phyloP scores from a whole-genome alignment of 37 sponge, comb jelly and placozoan species.

The Chondrosia reniformis region DNA sequence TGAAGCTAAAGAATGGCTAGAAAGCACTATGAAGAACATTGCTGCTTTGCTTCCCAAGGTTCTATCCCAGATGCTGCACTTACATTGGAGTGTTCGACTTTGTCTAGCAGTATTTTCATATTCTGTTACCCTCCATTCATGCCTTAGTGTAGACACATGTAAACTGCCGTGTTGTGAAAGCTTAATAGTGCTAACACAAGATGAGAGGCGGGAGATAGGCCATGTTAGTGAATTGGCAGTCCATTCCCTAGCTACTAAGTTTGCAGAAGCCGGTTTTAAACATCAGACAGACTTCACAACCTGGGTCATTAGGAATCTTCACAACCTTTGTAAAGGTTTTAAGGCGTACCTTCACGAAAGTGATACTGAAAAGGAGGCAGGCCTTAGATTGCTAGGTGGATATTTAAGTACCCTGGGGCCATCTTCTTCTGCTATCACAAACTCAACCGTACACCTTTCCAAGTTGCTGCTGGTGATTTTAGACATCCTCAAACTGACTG shows the following conservation, averaged over 20 bases:
- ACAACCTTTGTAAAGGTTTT: constrained; percentile 9
- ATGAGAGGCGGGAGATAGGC: constrained; percentile 1
- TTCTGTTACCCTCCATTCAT: constrained; percentile 36
- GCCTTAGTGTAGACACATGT: not conserved
- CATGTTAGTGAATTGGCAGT: not conserved
- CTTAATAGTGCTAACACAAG: constrained; percentile 38
- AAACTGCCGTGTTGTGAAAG: constrained; percentile 33
- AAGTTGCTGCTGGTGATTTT: constrained; percentile 43
- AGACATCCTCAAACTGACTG: constrained; percentile 42
- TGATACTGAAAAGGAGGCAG: constrained; percentile 44
- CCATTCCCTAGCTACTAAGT: not conserved
- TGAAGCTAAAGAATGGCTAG: constrained; percentile 29
- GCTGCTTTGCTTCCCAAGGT: constrained; percentile 26
- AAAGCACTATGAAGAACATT: constrained; percentile 32
- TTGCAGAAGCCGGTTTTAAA: not conserved
- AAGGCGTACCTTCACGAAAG: constrained; percentile 10
- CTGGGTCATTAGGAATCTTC: constrained; percentile 41
- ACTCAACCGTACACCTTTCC: constrained; percentile 62
- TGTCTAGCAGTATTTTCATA: constrained; percentile 39
- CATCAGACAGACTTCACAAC: constrained; percentile 18
- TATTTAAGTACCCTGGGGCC: constrained; percentile 54
- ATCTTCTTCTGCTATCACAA: constrained; percentile 20
- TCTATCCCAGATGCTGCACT: constrained; percentile 18
- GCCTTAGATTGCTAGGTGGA: constrained; percentile 52
- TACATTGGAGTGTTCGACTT: constrained; percentile 52